phyloP scores from a whole-genome alignment of 35 echinoderm and acorn worm species.

The Apostichopus japonicus region DNA sequence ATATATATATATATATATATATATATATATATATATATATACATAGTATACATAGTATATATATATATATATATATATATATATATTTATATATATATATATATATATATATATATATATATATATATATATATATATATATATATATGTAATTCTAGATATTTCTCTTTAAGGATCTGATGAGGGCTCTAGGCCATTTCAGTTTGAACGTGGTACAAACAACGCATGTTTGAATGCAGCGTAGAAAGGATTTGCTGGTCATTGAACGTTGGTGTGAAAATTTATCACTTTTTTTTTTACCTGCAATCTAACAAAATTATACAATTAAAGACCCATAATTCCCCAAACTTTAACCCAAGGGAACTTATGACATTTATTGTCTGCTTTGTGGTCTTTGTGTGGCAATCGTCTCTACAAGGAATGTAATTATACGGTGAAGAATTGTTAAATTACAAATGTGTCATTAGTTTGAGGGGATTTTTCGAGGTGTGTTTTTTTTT shows the following conservation, averaged over 20 bases:
- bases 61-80: too few relatives aligned
- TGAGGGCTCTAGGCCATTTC: too few relatives aligned
- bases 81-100: too few relatives aligned
- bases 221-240: not conserved
- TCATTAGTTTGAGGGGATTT: not conserved
- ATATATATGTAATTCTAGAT: too few relatives aligned
- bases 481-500: not conserved
- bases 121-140: too few relatives aligned
- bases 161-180: too few relatives aligned
- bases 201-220: too few relatives aligned
- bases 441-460: not conserved
- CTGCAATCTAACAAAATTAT: not conserved
- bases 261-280: not conserved
- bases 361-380: not conserved
- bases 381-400: not conserved
- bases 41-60: too few relatives aligned
- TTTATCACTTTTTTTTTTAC: too few relatives aligned
- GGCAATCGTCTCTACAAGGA: not conserved
- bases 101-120: too few relatives aligned
- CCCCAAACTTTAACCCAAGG: not conserved
- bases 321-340: not conserved
- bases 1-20: too few relatives aligned
- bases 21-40: too few relatives aligned
- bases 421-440: not conserved
- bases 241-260: not conserved